A percentile compares a stretch with the other conserved stretches of the same genome.
phyloP scores from a whole-genome alignment of 2,888 invertebrate genomes.

The Rhaphigaster nebulosa region DNA sequence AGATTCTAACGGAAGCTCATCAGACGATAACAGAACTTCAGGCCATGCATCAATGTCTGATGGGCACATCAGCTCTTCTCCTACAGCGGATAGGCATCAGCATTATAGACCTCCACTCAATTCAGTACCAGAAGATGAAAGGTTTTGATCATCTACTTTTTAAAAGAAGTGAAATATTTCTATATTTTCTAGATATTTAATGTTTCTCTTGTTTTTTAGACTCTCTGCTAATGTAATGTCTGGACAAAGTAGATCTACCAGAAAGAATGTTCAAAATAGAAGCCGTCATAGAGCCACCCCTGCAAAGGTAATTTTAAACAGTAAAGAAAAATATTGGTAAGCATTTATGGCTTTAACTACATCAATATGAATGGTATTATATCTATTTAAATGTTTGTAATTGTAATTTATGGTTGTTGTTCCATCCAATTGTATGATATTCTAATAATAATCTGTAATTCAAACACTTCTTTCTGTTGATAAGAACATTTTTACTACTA shows the following conservation, averaged over 20 bases:
- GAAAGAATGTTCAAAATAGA: constrained; percentile 72
- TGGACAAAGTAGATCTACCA: constrained; percentile 65
- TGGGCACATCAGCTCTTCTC: constrained; percentile 70
- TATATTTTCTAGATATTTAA: background rate
- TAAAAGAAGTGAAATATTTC: background rate
- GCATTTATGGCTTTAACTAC: background rate
- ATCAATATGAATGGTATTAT: background rate
- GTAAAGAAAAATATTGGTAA: background rate
- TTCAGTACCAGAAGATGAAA: constrained; percentile 74
- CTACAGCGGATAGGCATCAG: constrained; percentile 69
- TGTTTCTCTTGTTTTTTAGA: constrained; percentile 52
- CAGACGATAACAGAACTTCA: constrained; percentile 91
- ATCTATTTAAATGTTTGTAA: background rate
- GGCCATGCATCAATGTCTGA: constrained; percentile 96
- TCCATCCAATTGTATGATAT: background rate
- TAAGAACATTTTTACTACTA: too few species aligned
- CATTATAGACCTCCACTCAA: constrained; percentile 72
- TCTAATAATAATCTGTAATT: background rate
- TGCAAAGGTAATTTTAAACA: constrained; percentile 71
- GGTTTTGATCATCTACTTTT: constrained; percentile 60
- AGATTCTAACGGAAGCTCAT: constrained; percentile 83
- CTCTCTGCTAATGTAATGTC: constrained; percentile 71
- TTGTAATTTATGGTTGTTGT: background rate
- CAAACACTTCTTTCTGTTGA: background rate
- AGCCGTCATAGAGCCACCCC: constrained; percentile 78